Evolutionary conservation across 2,113 vertebrate genomes (phyloP).

Genomic region (Tenrec ecaudatus): DNA sequence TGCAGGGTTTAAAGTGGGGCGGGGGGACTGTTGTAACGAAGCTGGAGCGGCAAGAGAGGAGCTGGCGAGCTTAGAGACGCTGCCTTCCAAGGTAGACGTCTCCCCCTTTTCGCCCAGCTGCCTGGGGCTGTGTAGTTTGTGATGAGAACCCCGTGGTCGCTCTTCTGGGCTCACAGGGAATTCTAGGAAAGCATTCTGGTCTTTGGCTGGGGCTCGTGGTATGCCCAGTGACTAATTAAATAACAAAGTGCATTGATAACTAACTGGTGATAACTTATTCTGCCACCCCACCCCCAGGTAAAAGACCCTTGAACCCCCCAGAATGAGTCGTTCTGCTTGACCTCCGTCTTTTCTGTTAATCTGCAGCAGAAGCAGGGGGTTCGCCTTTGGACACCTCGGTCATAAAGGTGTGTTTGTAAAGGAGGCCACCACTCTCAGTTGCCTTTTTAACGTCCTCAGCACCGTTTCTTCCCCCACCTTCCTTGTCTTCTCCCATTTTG

Average conservation of each 20-base stretch:
- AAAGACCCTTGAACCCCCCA: not conserved
- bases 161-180: not conserved
- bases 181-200: not conserved
- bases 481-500: not conserved
- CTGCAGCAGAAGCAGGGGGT: not conserved
- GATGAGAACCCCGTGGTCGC: not conserved
- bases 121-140: not conserved
- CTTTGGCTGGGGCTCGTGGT: not conserved
- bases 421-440: not conserved
- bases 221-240: conserved; percentile 29
- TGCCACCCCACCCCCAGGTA: not conserved
- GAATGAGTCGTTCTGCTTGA: not conserved
- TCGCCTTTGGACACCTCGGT: not conserved
- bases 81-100: not conserved
- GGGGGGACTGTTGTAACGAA: not conserved
- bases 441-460: not conserved
- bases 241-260: not conserved
- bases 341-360: not conserved
- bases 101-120: not conserved
- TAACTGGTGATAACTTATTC: conserved; percentile 20
- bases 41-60: too few species aligned
- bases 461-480: not conserved
- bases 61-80: not conserved
- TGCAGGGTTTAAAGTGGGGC: not conserved
- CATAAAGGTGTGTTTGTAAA: not conserved